These are phyloP conservation scores for Parapristionchus giblindavisi DNA, from an alignment of 2,888 invertebrate genomes.

Conservation along the genomic window DNA sequence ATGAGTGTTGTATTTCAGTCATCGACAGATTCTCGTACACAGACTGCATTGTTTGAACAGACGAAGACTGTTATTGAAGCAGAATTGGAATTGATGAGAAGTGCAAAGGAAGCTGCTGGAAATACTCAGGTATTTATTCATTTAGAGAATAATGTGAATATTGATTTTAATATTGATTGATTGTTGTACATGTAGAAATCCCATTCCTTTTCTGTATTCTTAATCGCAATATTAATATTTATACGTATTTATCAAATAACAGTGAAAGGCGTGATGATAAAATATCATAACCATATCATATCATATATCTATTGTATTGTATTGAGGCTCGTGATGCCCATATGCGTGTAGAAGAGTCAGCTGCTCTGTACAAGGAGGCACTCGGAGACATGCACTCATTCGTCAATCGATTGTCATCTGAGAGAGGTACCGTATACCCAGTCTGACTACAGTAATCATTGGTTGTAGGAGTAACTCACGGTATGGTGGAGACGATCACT, in stretches of 20 bases:
- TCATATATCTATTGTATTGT: constrained; percentile 42
- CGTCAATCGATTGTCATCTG: constrained; percentile 54
- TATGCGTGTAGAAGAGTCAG: constrained; percentile 84
- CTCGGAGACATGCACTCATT: constrained; percentile 79
- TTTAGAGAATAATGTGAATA: too few relatives aligned
- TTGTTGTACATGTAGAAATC: too few relatives aligned
- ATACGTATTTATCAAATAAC: too few relatives aligned
- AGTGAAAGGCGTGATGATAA: too few relatives aligned
- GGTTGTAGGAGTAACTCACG: constrained; percentile 55
- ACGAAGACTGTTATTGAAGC: constrained; percentile 90
- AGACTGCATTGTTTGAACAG: constrained; percentile 84
- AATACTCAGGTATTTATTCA: constrained; percentile 86
- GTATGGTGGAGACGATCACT: constrained; percentile 77
- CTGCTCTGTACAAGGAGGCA: constrained; percentile 81
- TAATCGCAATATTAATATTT: too few relatives aligned
- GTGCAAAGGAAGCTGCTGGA: constrained; percentile 88
- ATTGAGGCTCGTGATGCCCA: constrained; percentile 80
- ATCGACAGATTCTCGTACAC: constrained; percentile 82
- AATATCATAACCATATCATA: background rate
- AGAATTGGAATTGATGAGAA: constrained; percentile 79
- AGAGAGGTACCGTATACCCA: constrained; percentile 51
- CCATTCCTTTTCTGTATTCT: too few relatives aligned
- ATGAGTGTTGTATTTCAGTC: constrained; percentile 1
- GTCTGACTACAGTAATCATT: constrained; percentile 28
- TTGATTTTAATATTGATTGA: too few relatives aligned